Base-by-base conservation (phyloP, 2,113 vertebrate species). In the Apteryx mantelli region DNA sequence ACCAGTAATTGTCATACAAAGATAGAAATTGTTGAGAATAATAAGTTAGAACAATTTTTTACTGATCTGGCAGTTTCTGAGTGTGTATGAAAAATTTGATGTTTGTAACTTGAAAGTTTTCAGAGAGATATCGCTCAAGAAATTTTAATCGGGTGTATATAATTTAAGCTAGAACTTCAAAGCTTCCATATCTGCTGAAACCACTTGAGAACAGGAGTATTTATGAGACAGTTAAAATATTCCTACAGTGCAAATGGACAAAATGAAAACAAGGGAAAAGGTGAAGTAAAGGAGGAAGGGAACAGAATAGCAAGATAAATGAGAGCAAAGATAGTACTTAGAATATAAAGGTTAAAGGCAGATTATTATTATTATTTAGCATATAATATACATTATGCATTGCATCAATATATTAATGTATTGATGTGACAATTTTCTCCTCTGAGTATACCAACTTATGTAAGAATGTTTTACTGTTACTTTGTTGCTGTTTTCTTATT, bases 111-210 rank as follows among this genome's bases (percentile, higher is more conserved):
- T 95, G 32, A 52, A 96, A 76, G 52, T 84, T 76, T 94, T 94
- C 53, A 73, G 73, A 65, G 17, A 2, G 1, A 26, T 64, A 38
- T 21, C 3, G 71, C 76, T 88, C 69, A 84, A 92, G 55, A 95
- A 92, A 92, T 90, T 84, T 55, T 83, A 81, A 76, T 82, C 6
- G 0, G 14, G 1, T 71, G 15, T 53, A 87, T 84, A 92, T 85
- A 92, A 91, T 96, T 88, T 92, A 65, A 82, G 42, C 50, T 42
- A 89, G 46, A 86, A 75, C 83, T 94, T 96, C 77, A 92, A 95
- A 95, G 61, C 48, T 75, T 81, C 78, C 50, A 15, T 69, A 74
- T 78, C 61, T 83, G 36, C 11, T 69, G 74, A 92, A 82, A 61
- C 69, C 64, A 89, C 15, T 84, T 80, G 48, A 92, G 73, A 75